Percentiles rank a stretch among this genome's conserved stretches.
Conservation (phyloP, 2,888 invertebrate genomes). For the Axea sp. region DNA sequence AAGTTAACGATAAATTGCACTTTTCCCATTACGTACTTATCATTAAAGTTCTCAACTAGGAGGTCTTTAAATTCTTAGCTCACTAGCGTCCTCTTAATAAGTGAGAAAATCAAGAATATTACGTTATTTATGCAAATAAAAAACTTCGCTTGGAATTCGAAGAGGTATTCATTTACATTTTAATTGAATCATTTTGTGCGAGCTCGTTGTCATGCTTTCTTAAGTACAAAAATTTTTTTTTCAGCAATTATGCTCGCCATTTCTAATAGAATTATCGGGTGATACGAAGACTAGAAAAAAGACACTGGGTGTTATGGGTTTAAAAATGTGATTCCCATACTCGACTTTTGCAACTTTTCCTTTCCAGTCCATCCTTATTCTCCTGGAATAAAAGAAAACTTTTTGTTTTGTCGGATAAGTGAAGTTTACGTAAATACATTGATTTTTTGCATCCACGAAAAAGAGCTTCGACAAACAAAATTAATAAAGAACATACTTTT, state of each 20-base stretch:
- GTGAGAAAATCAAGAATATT: slow-evolving; percentile 43
- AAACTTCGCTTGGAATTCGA: slow-evolving; percentile 31
- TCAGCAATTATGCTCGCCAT: slow-evolving; percentile 34
- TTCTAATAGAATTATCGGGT: slow-evolving; percentile 27
- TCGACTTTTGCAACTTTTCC: too few relatives aligned
- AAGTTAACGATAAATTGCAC: slow-evolving; percentile 25
- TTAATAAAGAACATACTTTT: too few relatives aligned
- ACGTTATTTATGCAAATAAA: slow-evolving; percentile 43
- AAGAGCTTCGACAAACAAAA: too few relatives aligned
- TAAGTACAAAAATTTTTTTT: slow-evolving; percentile 10
- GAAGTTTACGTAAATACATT: not conserved
- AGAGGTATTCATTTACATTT: slow-evolving; percentile 52
- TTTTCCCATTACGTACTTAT: slow-evolving; percentile 35
- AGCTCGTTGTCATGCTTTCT: slow-evolving; percentile 29
- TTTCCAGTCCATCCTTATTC: too few relatives aligned
- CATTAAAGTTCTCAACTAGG: slow-evolving; percentile 25
- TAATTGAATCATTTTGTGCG: slow-evolving; percentile 45
- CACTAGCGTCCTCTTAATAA: slow-evolving; percentile 11
- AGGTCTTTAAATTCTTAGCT: slow-evolving; percentile 22
- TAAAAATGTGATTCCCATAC: too few relatives aligned
- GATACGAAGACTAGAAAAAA: not conserved
- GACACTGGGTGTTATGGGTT: not conserved
- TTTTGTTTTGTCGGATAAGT: slow-evolving; percentile 5
- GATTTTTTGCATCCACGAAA: too few relatives aligned
- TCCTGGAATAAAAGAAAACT: slow-evolving; percentile 6